A percentile compares a stretch with the other conserved stretches of the same genome.
Conservation (phyloP, 2,888 invertebrate genomes). For the Lydus trimaculatus region DNA sequence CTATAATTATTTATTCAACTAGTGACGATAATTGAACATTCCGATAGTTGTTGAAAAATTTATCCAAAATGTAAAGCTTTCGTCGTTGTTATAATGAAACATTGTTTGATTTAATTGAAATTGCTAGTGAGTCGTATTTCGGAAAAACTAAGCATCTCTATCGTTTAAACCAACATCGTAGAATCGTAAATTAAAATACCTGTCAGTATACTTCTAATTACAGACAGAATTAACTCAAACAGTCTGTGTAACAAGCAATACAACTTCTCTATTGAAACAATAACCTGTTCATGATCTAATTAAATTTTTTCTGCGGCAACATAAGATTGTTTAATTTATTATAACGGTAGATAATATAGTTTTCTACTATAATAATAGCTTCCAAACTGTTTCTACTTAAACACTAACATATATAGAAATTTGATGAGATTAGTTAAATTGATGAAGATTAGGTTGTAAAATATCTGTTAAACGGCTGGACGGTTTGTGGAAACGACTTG, state of each 20-base stretch:
- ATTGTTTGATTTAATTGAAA: neutral
- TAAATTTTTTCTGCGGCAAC: neutral
- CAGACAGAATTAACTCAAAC: slow-evolving; percentile 35
- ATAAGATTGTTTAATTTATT: neutral
- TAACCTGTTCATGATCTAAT: neutral
- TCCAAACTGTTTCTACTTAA: neutral
- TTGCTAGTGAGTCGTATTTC: neutral
- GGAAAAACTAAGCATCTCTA: neutral
- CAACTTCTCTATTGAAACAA: neutral
- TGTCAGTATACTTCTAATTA: slow-evolving; percentile 42
- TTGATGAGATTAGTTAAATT: neutral
- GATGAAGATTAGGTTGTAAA: neutral
- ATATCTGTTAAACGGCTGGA: neutral
- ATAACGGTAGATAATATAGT: neutral
- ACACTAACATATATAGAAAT: neutral
- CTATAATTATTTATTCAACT: no score
- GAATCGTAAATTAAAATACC: slow-evolving; percentile 36
- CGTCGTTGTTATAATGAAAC: neutral
- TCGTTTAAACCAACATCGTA: slow-evolving; percentile 26
- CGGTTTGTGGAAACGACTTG: neutral
- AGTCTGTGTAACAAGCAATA: slow-evolving; percentile 34
- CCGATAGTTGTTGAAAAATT: no score
- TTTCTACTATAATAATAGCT: neutral
- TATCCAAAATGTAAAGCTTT: no score
- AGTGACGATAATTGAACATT: neutral